These are phyloP conservation scores for Gobio occitaniae DNA, from an alignment of 2,797 vertebrate genomes.

Conservation along the genomic window DNA sequence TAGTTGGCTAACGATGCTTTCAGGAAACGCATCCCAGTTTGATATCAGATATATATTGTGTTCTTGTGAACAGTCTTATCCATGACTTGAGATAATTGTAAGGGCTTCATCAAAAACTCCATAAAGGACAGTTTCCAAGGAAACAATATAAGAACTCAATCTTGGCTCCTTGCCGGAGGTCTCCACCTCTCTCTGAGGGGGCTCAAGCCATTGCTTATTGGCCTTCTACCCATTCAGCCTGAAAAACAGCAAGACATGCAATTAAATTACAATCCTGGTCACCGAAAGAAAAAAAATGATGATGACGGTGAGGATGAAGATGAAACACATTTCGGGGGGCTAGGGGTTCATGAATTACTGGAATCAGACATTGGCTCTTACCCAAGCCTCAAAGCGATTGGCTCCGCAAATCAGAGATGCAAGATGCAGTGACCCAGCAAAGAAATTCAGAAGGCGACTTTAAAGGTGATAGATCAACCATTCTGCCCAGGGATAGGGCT, in stretches of 20 bases:
- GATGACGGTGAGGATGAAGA: constrained; percentile 38
- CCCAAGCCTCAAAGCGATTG: constrained; percentile 62
- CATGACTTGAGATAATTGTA: constrained; percentile 14
- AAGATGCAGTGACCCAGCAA: constrained; percentile 70
- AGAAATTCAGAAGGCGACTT: constrained; percentile 61
- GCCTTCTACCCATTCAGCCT: constrained; percentile 60
- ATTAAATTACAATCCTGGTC: constrained; percentile 67
- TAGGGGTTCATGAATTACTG: constrained; percentile 60
- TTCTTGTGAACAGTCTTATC: constrained; percentile 26
- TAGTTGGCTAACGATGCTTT: not conserved
- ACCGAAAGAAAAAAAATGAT: constrained; percentile 46
- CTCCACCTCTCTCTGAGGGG: constrained; percentile 50
- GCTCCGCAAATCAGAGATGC: constrained; percentile 65
- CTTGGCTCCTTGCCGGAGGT: constrained; percentile 50
- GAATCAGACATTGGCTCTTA: constrained; percentile 67
- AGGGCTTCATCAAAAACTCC: constrained; percentile 38
- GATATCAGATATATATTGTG: not conserved
- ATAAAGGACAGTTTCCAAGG: constrained; percentile 56
- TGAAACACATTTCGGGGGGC: constrained; percentile 60
- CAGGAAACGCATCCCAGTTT: not conserved
- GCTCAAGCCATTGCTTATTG: constrained; percentile 56
- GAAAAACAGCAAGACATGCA: constrained; percentile 71
- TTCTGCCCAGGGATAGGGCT: constrained; percentile 66
- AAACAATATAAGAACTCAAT: constrained; percentile 59
- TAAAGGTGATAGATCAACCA: constrained; percentile 71